phyloP scores from a whole-genome alignment of 2,113 vertebrate species.

The Neogobius melanostomus region DNA sequence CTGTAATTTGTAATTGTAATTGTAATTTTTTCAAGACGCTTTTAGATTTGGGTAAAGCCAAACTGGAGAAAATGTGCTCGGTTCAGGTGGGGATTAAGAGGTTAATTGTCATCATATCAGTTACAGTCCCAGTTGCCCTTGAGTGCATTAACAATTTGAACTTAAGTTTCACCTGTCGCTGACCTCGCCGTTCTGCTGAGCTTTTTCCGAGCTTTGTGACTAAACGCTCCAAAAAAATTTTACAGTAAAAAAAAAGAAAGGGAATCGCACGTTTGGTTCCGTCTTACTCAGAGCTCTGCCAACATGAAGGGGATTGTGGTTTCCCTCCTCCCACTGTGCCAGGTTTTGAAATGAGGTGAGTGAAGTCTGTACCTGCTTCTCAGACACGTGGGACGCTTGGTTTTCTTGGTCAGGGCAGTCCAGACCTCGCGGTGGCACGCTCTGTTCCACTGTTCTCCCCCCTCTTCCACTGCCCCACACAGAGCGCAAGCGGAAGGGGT shows the following conservation, averaged over 20 bases:
- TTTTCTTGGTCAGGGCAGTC: slow-evolving; percentile 46
- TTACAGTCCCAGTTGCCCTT: background rate
- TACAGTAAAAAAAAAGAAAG: slow-evolving; percentile 21
- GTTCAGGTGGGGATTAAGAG: too few relatives aligned
- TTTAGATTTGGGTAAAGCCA: too few relatives aligned
- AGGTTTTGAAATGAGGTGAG: slow-evolving; percentile 53
- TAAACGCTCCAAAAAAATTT: slow-evolving; percentile 8
- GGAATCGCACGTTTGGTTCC: slow-evolving; percentile 46
- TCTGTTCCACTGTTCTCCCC: slow-evolving; percentile 46
- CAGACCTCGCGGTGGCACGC: slow-evolving; percentile 53
- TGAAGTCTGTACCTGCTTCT: slow-evolving; percentile 60
- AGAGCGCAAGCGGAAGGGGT: slow-evolving; percentile 32
- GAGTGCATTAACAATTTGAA: slow-evolving; percentile 13
- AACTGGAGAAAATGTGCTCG: too few relatives aligned
- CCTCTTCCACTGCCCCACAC: background rate
- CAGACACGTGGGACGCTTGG: slow-evolving; percentile 48
- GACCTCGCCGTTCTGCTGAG: background rate
- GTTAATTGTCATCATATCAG: too few relatives aligned
- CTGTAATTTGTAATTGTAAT: too few relatives aligned
- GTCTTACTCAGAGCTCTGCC: slow-evolving; percentile 51
- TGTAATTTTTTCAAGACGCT: too few relatives aligned
- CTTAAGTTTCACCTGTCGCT: slow-evolving; percentile 33
- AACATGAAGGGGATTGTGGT: slow-evolving; percentile 51
- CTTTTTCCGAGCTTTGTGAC: slow-evolving; percentile 13
- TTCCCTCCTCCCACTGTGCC: slow-evolving; percentile 16